These are phyloP conservation scores for Apantesis nais DNA, from an alignment of 2,888 invertebrate genomes.

Conservation along the genomic window DNA sequence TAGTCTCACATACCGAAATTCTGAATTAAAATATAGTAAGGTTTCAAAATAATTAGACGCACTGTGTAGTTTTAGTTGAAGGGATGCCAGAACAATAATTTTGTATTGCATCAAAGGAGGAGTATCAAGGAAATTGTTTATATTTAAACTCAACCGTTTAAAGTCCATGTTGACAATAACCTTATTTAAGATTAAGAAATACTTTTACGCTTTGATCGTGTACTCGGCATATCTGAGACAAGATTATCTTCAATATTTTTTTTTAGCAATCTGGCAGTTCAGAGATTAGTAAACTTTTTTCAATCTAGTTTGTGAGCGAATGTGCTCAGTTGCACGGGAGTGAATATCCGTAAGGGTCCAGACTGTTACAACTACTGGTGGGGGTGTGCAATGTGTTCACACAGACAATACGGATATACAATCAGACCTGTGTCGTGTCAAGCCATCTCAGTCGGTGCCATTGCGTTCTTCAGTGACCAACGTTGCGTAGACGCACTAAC, in stretches of 20 bases:
- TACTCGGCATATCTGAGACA: neutral
- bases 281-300: neutral
- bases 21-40: too few species aligned
- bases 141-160: neutral
- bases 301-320: neutral
- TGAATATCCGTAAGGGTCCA: neutral
- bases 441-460: constrained; percentile 78
- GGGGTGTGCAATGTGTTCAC: constrained; percentile 69
- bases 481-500: constrained; percentile 83
- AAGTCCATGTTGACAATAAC: neutral
- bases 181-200: neutral
- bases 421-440: constrained; percentile 70
- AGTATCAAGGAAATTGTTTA: neutral
- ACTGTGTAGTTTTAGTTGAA: neutral
- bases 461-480: constrained; percentile 69
- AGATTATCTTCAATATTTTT: neutral
- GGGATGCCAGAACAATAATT: neutral
- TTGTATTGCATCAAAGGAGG: neutral
- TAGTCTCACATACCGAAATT: too few species aligned
- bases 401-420: constrained; percentile 59
- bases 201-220: neutral
- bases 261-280: neutral
- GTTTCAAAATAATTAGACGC: neutral
- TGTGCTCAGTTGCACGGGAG: neutral
- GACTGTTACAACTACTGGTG: constrained; percentile 48